phyloP scores from a whole-genome alignment of 1,140 invertebrate species.

The Drosophila sechellia region DNA sequence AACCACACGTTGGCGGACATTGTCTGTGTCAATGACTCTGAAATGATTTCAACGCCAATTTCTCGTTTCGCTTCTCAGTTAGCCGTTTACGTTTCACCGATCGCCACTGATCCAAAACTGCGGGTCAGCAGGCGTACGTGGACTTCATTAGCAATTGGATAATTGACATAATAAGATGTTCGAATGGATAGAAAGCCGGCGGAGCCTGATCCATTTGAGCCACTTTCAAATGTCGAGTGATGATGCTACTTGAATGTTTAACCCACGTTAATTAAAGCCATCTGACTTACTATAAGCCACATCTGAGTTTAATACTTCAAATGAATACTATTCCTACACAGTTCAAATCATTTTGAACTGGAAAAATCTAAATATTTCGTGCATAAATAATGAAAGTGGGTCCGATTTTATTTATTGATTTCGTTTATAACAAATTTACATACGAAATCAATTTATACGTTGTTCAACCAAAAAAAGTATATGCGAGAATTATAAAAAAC shows the following conservation, averaged over 20 bases:
- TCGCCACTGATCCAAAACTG: slow-evolving; percentile 36
- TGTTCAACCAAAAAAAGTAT: too few relatives aligned
- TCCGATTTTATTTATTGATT: too few relatives aligned
- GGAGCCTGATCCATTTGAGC: slow-evolving; percentile 22
- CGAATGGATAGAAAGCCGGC: slow-evolving; percentile 55
- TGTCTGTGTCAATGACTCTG: slow-evolving; percentile 76
- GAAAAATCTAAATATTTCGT: too few relatives aligned
- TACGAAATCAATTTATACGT: too few relatives aligned
- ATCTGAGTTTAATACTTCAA: too few relatives aligned
- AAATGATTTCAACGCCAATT: slow-evolving; percentile 77
- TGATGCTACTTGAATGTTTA: neutral
- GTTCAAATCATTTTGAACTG: too few relatives aligned
- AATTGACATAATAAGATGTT: slow-evolving; percentile 77
- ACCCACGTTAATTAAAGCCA: neutral
- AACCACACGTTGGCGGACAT: slow-evolving; percentile 44
- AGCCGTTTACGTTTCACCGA: slow-evolving; percentile 50
- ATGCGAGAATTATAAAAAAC: too few relatives aligned
- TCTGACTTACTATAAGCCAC: neutral
- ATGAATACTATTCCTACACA: too few relatives aligned
- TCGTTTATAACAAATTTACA: too few relatives aligned
- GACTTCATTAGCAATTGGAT: slow-evolving; percentile 78
- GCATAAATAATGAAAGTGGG: too few relatives aligned
- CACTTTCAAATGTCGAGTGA: slow-evolving; percentile 17
- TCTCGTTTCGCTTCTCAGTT: slow-evolving; percentile 62
- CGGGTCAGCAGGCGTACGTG: slow-evolving; percentile 73